These are phyloP conservation scores for Mionectes olivaceus DNA, from an alignment of 2,797 vertebrate species.

Conservation along the genomic window DNA sequence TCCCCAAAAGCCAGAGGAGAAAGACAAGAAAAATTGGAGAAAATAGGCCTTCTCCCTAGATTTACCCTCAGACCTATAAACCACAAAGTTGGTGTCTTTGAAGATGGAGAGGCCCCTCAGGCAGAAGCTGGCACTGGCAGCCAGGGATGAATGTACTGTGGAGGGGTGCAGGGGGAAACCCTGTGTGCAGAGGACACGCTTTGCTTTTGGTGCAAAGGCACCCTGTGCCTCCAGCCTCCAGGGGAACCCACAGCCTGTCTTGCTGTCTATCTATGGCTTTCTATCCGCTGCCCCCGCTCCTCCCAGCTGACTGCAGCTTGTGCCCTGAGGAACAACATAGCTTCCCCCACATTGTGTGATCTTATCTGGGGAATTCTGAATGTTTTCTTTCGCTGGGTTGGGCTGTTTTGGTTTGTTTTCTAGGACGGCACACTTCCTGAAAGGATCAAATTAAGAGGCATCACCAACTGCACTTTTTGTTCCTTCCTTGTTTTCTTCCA, in stretches of 20 bases:
- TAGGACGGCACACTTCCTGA: background rate
- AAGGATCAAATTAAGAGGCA: constrained; percentile 11
- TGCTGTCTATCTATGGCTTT: background rate
- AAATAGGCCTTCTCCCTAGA: background rate
- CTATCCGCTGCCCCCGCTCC: background rate
- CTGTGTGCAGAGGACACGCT: background rate
- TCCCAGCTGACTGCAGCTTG: background rate
- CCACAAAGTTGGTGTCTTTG: background rate
- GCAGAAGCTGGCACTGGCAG: fast-evolving
- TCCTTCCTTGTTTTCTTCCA: background rate
- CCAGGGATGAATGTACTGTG: background rate
- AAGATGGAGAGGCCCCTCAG: fast-evolving
- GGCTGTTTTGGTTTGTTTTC: constrained; percentile 11
- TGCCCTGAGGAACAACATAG: background rate
- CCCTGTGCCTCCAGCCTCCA: fast-evolving
- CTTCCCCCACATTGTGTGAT: background rate
- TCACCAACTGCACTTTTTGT: background rate
- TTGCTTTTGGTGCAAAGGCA: background rate
- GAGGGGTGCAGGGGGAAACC: background rate
- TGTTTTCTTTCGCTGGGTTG: background rate
- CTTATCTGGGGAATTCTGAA: constrained; percentile 1
- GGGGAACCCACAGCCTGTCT: background rate
- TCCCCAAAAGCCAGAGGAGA: background rate
- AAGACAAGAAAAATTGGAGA: background rate
- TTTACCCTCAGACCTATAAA: background rate